A percentile compares a stretch with the other conserved stretches of the same genome.
phyloP scores from a whole-genome alignment of 2,888 invertebrate species.

The Chromoteleia sp. region DNA sequence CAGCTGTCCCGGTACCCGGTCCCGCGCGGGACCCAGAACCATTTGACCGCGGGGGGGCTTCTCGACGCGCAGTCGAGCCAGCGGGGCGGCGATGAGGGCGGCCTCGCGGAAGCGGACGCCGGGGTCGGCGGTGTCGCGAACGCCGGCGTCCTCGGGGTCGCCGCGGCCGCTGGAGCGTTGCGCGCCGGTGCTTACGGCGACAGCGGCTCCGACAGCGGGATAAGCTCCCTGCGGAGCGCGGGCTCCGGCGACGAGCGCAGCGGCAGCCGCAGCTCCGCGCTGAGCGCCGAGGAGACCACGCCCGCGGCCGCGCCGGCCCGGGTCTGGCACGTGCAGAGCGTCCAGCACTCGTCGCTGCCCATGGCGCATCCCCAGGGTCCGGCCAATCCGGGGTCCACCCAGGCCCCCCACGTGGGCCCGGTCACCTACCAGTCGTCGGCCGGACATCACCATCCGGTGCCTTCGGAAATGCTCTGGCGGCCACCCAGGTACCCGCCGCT shows the following conservation, averaged over 20 bases:
- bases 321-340: slow-evolving; percentile 87
- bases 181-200: slow-evolving; percentile 85
- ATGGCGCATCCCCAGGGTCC: slow-evolving; percentile 86
- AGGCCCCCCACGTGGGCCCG: slow-evolving; percentile 78
- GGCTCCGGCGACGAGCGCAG: slow-evolving; percentile 91
- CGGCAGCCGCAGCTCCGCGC: slow-evolving; percentile 90
- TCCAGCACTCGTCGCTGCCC: slow-evolving; percentile 87
- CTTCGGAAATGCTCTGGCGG: slow-evolving; percentile 84
- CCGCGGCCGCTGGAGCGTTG: slow-evolving; percentile 84
- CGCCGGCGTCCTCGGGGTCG: slow-evolving; percentile 73
- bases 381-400: slow-evolving; percentile 77
- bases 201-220: slow-evolving; percentile 88
- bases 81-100: slow-evolving; percentile 80
- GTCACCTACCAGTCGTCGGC: slow-evolving; percentile 78
- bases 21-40: slow-evolving; percentile 73
- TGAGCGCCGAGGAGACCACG: slow-evolving; percentile 90
- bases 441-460: slow-evolving; percentile 77
- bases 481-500: slow-evolving; percentile 86
- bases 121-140: slow-evolving; percentile 79
- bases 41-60: slow-evolving; percentile 65
- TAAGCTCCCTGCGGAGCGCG: slow-evolving; percentile 91
- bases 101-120: slow-evolving; percentile 82
- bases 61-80: slow-evolving; percentile 76
- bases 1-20: slow-evolving; percentile 73
- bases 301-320: slow-evolving; percentile 80